Conservation (phyloP, 2,113 vertebrate species). For the Xenopus borealis region DNA sequence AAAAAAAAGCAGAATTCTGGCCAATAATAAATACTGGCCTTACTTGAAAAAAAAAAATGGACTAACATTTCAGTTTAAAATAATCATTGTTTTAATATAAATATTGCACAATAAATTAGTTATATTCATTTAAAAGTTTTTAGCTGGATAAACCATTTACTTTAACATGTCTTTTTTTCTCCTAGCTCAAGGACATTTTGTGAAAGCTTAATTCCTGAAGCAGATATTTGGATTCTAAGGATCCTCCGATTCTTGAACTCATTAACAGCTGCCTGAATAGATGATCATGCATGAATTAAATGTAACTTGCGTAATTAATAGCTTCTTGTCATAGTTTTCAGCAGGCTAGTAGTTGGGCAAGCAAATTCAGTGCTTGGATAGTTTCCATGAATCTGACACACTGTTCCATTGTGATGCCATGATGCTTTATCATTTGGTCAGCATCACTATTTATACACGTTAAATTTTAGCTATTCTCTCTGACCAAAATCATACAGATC, state of each 20-base stretch:
- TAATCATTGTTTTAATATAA: constrained; percentile 30
- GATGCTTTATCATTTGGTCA: no score
- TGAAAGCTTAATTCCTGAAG: constrained; percentile 16
- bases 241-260: constrained; percentile 41
- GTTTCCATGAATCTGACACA: no score
- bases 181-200: constrained; percentile 17
- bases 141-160: constrained; percentile 31
- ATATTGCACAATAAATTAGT: constrained; percentile 38
- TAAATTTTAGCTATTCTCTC: no score
- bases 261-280: constrained; percentile 23
- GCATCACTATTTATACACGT: no score
- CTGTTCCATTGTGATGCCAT: no score
- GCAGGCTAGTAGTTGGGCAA: no score
- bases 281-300: no score
- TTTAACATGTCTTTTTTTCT: constrained; percentile 22
- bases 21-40: constrained; percentile 12
- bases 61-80: constrained; percentile 37
- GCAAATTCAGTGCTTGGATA: no score
- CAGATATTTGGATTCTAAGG: constrained; percentile 20
- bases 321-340: no score
- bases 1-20: no score
- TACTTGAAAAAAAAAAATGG: constrained; percentile 40
- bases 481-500: no score
- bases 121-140: constrained; percentile 42
- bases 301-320: no score